A percentile compares a stretch with the other conserved stretches of the same genome.
Conservation (phyloP, 2,113 vertebrate genomes). For the Dryoscopus gambensis region DNA sequence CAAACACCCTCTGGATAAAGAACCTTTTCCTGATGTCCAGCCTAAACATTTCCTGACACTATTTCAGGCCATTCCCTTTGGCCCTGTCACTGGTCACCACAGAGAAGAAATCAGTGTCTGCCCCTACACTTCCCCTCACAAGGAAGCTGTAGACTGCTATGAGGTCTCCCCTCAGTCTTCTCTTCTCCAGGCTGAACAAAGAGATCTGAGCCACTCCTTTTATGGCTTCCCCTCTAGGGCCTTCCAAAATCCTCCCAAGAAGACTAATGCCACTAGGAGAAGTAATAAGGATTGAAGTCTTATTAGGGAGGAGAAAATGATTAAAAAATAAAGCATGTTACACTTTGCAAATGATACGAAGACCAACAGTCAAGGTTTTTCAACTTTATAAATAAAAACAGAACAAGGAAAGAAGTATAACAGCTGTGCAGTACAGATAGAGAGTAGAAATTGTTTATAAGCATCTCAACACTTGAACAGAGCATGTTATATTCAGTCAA, state of each 20-base stretch:
- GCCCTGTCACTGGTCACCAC: not conserved
- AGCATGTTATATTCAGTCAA: not conserved
- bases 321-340: not conserved
- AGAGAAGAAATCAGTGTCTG: not conserved
- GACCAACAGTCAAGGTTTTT: not conserved
- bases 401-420: not conserved
- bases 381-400: not conserved
- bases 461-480: not conserved
- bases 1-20: not conserved
- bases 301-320: not conserved
- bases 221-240: not conserved
- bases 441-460: not conserved
- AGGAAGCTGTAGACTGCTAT: not conserved
- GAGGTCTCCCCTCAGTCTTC: not conserved
- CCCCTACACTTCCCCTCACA: fast-evolving
- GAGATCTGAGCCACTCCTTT: not conserved
- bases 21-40: not conserved
- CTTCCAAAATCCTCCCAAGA: not conserved
- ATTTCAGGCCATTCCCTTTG: not conserved
- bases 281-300: not conserved
- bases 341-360: not conserved
- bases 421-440: not conserved
- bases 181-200: not conserved
- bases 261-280: not conserved
- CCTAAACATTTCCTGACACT: not conserved